phyloP scores from a whole-genome alignment of 2,113 vertebrate genomes.

The Crotalus viridis region DNA sequence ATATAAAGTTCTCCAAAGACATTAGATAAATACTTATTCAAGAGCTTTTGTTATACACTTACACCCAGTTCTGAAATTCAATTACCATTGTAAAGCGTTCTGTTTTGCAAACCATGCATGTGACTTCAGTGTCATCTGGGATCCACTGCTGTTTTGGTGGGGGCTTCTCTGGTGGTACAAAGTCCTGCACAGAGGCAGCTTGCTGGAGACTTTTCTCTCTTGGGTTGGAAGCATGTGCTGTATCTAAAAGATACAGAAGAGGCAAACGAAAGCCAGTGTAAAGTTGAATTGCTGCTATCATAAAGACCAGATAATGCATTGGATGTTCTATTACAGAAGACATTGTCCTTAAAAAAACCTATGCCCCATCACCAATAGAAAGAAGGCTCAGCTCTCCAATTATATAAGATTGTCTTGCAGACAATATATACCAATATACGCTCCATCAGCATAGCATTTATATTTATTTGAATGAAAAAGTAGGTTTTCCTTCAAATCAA shows the following conservation, averaged over 20 bases:
- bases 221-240: constrained; percentile 47
- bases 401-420: background rate
- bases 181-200: constrained; percentile 70
- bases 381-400: background rate
- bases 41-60: background rate
- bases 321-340: background rate
- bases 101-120: constrained; percentile 91
- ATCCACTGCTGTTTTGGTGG: constrained; percentile 90
- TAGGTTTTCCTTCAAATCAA: background rate
- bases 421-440: background rate
- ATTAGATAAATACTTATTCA: background rate
- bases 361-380: background rate
- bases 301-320: background rate
- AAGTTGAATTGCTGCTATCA: constrained; percentile 2
- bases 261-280: background rate
- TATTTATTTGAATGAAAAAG: background rate
- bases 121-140: constrained; percentile 80
- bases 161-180: constrained; percentile 86
- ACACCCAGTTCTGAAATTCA: background rate
- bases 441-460: background rate
- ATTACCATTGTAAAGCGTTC: constrained; percentile 97
- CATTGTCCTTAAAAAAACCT: background rate
- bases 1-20: background rate
- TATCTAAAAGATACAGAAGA: constrained; percentile 36
- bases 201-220: constrained; percentile 71